Evolutionary conservation across 1,140 invertebrate genomes (phyloP).

Genomic region (Akabosia matsudoensis): DNA sequence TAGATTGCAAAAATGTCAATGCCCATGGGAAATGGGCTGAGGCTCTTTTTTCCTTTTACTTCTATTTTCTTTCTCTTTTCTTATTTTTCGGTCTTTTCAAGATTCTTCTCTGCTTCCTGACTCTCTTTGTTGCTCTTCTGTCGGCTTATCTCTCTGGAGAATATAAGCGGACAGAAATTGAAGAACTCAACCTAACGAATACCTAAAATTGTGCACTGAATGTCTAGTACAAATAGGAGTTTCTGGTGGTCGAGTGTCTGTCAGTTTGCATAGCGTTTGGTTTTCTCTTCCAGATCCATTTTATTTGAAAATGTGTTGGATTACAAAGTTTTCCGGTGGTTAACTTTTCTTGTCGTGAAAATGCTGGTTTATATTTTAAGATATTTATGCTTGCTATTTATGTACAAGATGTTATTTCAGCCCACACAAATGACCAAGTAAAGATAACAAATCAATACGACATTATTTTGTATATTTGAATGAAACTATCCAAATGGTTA

Average conservation of each 20-base stretch:
- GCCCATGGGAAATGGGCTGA: constrained; percentile 19
- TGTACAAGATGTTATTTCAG: too few relatives aligned
- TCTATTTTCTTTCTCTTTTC: neutral
- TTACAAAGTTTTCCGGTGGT: too few relatives aligned
- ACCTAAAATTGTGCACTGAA: neutral
- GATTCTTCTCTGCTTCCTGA: neutral
- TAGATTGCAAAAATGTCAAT: constrained; percentile 25
- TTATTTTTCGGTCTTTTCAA: neutral
- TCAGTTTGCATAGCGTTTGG: neutral
- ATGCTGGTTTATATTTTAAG: too few relatives aligned
- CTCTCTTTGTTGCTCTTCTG: neutral
- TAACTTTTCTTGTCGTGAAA: too few relatives aligned
- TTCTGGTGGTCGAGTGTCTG: neutral
- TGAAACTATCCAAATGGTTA: too few relatives aligned
- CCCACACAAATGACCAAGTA: too few relatives aligned
- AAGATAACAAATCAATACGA: too few relatives aligned
- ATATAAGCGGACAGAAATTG: constrained; percentile 9
- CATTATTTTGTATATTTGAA: too few relatives aligned
- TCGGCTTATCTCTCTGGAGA: neutral
- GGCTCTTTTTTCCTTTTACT: neutral
- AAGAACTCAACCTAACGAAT: neutral
- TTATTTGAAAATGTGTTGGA: too few relatives aligned
- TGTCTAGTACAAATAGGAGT: neutral
- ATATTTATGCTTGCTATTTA: too few relatives aligned
- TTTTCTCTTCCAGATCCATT: too few relatives aligned